Evolutionary conservation across 2,113 vertebrate species (phyloP).

Genomic region (Jacana jacana): DNA sequence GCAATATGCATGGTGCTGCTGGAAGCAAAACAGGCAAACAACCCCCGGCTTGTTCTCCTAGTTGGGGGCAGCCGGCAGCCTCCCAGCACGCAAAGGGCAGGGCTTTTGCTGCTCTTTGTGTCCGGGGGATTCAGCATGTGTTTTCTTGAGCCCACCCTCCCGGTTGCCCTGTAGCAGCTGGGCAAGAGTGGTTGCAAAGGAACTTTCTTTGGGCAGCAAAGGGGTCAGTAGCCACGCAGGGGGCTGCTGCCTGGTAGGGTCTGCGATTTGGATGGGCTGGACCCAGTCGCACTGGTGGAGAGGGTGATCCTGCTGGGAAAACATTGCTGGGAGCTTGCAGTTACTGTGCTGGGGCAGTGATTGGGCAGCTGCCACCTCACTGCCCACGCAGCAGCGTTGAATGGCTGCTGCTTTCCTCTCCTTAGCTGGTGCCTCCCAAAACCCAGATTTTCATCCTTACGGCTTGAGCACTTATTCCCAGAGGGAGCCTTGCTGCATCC

Average conservation of each 20-base stretch:
- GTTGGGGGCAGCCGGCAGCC: neutral
- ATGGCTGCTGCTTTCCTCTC: neutral
- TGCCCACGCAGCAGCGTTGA: neutral
- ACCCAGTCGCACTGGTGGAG: neutral
- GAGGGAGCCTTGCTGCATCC: accelerated
- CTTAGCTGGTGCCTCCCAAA: neutral
- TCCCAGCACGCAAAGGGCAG: neutral
- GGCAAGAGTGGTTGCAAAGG: accelerated
- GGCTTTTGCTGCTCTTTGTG: neutral
- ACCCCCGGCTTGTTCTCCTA: neutral
- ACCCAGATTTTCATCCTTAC: neutral
- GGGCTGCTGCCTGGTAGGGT: neutral
- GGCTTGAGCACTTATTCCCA: neutral
- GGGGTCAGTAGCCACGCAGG: neutral
- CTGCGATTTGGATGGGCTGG: accelerated
- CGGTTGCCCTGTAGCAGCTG: neutral
- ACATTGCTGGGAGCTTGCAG: neutral
- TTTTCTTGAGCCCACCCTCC: neutral
- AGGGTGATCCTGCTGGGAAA: neutral
- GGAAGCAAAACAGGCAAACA: constrained; percentile 30
- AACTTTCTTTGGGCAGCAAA: neutral
- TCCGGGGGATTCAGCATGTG: neutral
- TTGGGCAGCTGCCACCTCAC: accelerated
- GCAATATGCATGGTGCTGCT: neutral
- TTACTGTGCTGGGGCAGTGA: accelerated